A percentile compares a stretch with the other conserved stretches of the same genome.
phyloP scores from a whole-genome alignment of 2,113 vertebrate genomes.

The Rhinopithecus roxellana region DNA sequence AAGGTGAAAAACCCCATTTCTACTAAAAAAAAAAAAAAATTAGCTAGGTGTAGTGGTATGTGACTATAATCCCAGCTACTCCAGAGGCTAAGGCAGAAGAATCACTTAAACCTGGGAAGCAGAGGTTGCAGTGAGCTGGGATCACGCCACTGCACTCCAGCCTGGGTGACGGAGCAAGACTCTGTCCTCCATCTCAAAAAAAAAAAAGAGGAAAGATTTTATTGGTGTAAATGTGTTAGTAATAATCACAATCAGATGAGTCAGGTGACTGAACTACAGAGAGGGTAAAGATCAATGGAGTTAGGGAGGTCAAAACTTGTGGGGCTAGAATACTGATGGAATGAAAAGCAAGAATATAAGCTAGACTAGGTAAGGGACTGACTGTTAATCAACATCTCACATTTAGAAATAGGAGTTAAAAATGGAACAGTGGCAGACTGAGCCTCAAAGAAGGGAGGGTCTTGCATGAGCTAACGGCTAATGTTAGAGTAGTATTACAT shows the following conservation, averaged over 20 bases:
- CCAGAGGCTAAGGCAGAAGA: no score
- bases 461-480: neutral
- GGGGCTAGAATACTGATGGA: neutral
- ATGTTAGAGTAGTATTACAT: neutral
- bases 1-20: no score
- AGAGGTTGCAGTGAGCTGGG: no score
- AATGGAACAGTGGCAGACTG: neutral
- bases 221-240: neutral
- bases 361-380: neutral
- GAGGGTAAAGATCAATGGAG: neutral
- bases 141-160: no score
- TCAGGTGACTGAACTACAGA: neutral
- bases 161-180: no score
- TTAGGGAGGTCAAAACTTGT: neutral
- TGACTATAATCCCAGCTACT: no score
- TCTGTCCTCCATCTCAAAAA: no score
- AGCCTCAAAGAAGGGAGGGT: neutral
- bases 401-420: neutral
- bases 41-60: no score
- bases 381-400: neutral
- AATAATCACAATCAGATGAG: neutral
- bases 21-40: no score
- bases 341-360: neutral
- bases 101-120: no score
- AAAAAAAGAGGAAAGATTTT: neutral